These are phyloP conservation scores for Chionodraco myersi DNA, from an alignment of 2,113 vertebrate species.

Conservation along the genomic window DNA sequence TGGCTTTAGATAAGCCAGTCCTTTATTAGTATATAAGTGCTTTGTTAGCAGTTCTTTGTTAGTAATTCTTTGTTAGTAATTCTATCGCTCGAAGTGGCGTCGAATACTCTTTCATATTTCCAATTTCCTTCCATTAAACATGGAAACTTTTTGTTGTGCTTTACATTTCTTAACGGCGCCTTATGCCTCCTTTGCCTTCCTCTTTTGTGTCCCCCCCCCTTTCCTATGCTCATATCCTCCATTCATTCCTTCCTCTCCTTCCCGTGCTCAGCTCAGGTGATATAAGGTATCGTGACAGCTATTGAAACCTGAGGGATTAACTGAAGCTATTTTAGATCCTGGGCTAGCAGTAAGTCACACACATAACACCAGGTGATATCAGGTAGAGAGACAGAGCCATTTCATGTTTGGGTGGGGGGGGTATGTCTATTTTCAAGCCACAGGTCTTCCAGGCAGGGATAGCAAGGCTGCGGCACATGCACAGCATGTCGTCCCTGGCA, in stretches of 20 bases:
- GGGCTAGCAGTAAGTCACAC: constrained; percentile 49
- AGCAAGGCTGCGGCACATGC: constrained; percentile 13
- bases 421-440: constrained; percentile 40
- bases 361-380: constrained; percentile 52
- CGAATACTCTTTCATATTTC: not conserved
- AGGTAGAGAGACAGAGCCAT: constrained; percentile 58
- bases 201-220: constrained; percentile 11
- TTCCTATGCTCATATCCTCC: not conserved
- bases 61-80: no score
- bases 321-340: constrained; percentile 66
- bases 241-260: constrained; percentile 18
- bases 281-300: constrained; percentile 67
- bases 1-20: no score
- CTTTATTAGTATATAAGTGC: no score
- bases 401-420: constrained; percentile 25
- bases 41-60: no score
- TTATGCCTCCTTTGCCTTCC: constrained; percentile 41
- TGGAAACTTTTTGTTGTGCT: not conserved
- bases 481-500: not conserved
- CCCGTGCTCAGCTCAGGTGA: constrained; percentile 58
- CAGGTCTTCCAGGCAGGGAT: constrained; percentile 36
- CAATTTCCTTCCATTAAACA: constrained; percentile 9
- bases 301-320: constrained; percentile 72
- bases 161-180: constrained; percentile 10
- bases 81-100: no score